Evolutionary conservation across 1,140 invertebrate species (phyloP).

Genomic region (Chymomyza costata): DNA sequence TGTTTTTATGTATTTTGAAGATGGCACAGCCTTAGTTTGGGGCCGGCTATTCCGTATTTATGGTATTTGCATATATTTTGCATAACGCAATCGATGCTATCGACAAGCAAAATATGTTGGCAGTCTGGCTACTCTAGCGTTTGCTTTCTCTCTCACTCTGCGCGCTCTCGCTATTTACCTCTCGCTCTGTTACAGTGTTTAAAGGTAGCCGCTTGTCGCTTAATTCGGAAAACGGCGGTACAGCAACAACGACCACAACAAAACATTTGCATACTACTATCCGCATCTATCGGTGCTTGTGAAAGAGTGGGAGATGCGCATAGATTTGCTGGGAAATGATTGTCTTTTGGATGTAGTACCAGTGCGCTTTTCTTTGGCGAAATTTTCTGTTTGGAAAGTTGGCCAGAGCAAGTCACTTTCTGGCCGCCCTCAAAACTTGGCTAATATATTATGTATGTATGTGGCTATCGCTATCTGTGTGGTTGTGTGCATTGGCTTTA

Average conservation of each 20-base stretch:
- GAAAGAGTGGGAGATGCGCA: conserved; percentile 49
- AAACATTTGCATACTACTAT: conserved; percentile 63
- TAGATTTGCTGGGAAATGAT: conserved; percentile 71
- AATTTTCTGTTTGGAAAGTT: conserved; percentile 55
- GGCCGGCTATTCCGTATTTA: conserved; percentile 52
- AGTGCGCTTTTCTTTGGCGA: conserved; percentile 26
- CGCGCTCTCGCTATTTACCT: conserved; percentile 1
- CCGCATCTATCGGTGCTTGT: conserved; percentile 34
- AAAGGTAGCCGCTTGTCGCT: conserved; percentile 19
- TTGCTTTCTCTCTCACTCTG: conserved; percentile 13
- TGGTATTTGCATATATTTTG: conserved; percentile 75
- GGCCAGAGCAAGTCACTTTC: conserved; percentile 44
- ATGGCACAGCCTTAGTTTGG: conserved; percentile 6
- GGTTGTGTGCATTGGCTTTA: conserved; percentile 18
- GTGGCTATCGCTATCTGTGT: too few species aligned
- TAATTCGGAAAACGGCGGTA: conserved; percentile 40
- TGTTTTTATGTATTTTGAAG: too few species aligned
- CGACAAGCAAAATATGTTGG: conserved; percentile 74
- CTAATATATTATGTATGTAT: conserved; percentile 49
- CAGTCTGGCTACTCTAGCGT: conserved; percentile 24
- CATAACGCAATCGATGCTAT: conserved; percentile 74
- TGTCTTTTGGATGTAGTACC: too few species aligned
- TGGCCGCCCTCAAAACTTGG: conserved; percentile 42
- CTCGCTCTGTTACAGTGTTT: conserved; percentile 6
- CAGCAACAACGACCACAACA: background rate